Evolutionary conservation across 1,140 invertebrate genomes (phyloP), one percentile per base, ranked within the genome.

Genomic region (Diploscapter pachys): DNA sequence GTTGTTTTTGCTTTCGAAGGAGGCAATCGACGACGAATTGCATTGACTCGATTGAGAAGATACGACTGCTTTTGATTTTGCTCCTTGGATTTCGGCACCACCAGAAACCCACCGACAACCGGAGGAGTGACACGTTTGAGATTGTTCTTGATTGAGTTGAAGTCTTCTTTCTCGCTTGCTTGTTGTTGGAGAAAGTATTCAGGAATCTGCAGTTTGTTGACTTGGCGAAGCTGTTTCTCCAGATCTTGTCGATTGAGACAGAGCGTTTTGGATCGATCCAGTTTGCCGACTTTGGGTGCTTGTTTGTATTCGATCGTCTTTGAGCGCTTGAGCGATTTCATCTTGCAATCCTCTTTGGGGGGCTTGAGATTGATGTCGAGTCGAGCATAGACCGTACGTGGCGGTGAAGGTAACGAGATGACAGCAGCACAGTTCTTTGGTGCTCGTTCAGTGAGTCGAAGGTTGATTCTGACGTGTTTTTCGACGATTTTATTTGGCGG

Each of bases 381-480:
- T 3, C 73, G 64, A 53, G 54, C 64, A 57, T 68, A 74, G 51
- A 64, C 56, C 11, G 64, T 67, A 66, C 66, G 63, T 48, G 73
- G 73, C 9, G 73, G 73, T 53, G 73, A 64, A 51, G 73, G 74
- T 5, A 76, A 51, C 51, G 61, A 52, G 51, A 76, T 73, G 4
- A 9, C 11, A 50, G 70, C 64, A 4, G 70, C 62, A 55, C 62
- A 65, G 13, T 76, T 70, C 13, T 70, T 78, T 1, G 76, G 76
- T 50, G 76, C 76, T 75, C 76, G n/a, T 50, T 78, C 72, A 3
- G 76, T 78, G 59, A 78, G 66, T 51, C 76, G 31, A 6, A 78
- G 65, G 56, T 78, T 74, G 61, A 78, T 63, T 9, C 76, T 48
- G 4, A 78, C 76, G 64, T 74, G 74, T 53, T 75, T 78, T 67